Base-by-base conservation (phyloP, 2,113 vertebrate species). In the Tretioscincus oriximinensis region DNA sequence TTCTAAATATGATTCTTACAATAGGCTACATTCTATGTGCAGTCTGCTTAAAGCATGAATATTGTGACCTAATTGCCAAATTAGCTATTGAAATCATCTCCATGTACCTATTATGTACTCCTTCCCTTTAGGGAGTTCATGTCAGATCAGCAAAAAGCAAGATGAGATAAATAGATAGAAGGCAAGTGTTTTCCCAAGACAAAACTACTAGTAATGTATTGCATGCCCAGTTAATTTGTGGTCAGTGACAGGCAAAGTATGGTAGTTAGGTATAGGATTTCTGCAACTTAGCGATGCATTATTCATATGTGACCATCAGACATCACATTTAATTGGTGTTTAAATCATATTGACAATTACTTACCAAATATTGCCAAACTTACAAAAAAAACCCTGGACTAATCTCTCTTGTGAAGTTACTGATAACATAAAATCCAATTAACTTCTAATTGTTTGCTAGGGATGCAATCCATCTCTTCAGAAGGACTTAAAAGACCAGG, bases 391-490 rank as follows among this genome's bases (percentile, higher is more conserved):
- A 7, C 35, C 78, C 54, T 80, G 28, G 8, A 16, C 54, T 58
- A 29, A 74, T 73, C 29, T 65, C 67, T 65, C 61, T 83, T 83
- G 29, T 54, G 31, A 60, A 64, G 58, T 31, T 78, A 45, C 9
- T 73, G 20, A 66, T 65, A 78, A 45, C 9, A 58, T 35, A 29
- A 41, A 73, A 73, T 67, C 51, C 49, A 83, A 61, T 73, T 83
- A 83, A 65, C 51, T 26, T 73, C 63, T 58, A 20, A 14, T 47
- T 41, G 75, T 60, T 26, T 31, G n/a, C 12, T 73, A 67, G 20
- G 45, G n/a, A 67, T 77, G 76, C 45, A 67, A 77, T 77, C n/a
- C 22, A 66, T 66, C 63, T 66, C 35, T 49, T 49, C 26, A 66
- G 26, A 29, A 11, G 21, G 24, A 16, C 35, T 76, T 76, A 35